Base-by-base conservation (phyloP, 1,140 invertebrate species). In the Acyrthosiphon pisum region DNA sequence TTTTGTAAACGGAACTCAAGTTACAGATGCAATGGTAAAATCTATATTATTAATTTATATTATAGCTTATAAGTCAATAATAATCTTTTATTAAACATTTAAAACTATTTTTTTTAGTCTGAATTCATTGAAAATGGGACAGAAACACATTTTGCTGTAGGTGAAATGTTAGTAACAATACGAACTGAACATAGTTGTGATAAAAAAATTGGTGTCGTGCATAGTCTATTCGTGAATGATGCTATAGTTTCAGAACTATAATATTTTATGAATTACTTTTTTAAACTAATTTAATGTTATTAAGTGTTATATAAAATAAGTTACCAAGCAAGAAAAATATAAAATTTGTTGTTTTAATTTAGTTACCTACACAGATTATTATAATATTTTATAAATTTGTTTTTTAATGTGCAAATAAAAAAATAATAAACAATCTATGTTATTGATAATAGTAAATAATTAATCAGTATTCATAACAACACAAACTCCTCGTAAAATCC, bases 401-500 rank as follows among this genome's bases (percentile, higher is more conserved):
- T 83, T 35, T 20, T 23, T n/a, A n/a, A n/a, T 76, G 6, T n/a
- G 14, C 4, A n/a, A 76, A 83, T 37, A 35, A 37, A 22, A 87
- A 23, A 46, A 86, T 46, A 30, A 35, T 44, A 30, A 86, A 86
- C 14, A 23, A 56, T n/a, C 18, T 0, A 22, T 18, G 14, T 76
- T 76, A 20, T 76, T 76, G n/a, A 20, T 76, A 76, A 18, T 76
- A n/a, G 1, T 68, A 68, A 14, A 46, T 41, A 44, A 68, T 46
- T 83, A 91, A 35, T 98, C 97, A 11, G 96, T 97, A 95, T 98
- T 99, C 94, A 99, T 96, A 84, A 97, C 96, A 46, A 99, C 95
- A 95, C 98, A 98, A 90, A 98, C 97, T 53, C 98, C 98, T 95
- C 98, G 98, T 68, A 99, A 95, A 46, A 98, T 96, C 98, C 98